Evolutionary conservation across 1,140 invertebrate species (phyloP).

Genomic region (Zaprionus nigranus): DNA sequence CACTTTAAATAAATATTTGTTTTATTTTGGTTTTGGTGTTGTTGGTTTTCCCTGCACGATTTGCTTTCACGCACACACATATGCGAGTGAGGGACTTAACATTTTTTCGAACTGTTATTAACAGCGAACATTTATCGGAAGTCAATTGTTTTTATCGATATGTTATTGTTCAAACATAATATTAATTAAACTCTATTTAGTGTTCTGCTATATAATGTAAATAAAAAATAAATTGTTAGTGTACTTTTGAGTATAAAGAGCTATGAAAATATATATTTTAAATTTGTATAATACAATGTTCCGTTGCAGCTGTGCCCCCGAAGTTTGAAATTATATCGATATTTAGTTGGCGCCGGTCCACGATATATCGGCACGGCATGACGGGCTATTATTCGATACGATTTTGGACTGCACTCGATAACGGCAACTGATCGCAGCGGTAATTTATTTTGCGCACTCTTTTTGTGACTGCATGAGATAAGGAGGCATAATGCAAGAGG

Average conservation of each 20-base stretch:
- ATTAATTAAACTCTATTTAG: not conserved
- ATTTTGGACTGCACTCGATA: constrained; percentile 33
- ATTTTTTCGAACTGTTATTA: constrained; percentile 25
- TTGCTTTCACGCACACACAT: constrained; percentile 10
- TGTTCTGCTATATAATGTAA: not conserved
- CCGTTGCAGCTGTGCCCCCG: not conserved
- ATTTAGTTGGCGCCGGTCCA: not conserved
- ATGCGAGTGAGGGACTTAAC: not conserved
- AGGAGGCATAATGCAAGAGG: constrained; percentile 42
- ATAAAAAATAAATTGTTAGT: not conserved
- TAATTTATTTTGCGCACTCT: constrained; percentile 59
- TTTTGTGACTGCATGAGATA: constrained; percentile 30
- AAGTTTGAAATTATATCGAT: constrained; percentile 11
- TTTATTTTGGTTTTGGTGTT: constrained; percentile 20
- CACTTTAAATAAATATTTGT: not conserved
- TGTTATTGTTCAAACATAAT: not conserved
- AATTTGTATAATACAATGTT: not conserved
- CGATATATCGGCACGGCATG: constrained; percentile 5
- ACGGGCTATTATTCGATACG: constrained; percentile 24
- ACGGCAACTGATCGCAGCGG: constrained; percentile 61
- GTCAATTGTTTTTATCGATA: not conserved
- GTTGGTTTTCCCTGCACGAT: constrained; percentile 14
- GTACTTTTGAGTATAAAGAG: not conserved
- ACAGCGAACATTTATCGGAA: not conserved
- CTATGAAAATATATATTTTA: not conserved